Conservation (phyloP, 2,888 invertebrate genomes). For the Coelopa pilipes region DNA sequence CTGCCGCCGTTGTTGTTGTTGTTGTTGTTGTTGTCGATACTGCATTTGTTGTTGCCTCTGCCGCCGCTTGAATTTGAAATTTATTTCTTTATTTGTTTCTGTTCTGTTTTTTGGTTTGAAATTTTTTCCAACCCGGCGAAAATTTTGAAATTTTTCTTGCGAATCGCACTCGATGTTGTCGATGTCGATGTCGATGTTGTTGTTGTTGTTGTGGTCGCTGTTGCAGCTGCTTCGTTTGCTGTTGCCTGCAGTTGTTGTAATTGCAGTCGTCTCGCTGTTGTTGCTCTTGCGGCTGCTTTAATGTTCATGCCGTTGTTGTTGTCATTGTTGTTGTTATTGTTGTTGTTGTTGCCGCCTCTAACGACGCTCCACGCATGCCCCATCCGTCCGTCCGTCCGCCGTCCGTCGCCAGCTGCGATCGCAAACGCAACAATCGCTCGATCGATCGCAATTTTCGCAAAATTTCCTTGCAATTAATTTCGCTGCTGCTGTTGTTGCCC, state of each 20-base stretch:
- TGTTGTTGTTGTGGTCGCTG: background rate
- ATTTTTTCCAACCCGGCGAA: background rate
- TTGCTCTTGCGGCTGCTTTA: too few species aligned
- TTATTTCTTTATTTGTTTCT: background rate
- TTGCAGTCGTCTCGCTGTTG: too few species aligned
- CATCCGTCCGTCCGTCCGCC: background rate
- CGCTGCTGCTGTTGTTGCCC: too few species aligned
- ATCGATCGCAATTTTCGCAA: background rate
- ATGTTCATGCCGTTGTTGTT: background rate
- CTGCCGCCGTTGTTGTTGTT: background rate
- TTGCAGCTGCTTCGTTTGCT: background rate
- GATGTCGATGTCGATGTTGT: slow-evolving; percentile 7
- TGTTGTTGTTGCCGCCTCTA: too few species aligned
- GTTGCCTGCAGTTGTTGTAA: background rate
- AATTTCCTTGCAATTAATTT: background rate
- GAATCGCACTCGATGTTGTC: background rate
- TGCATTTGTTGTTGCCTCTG: background rate
- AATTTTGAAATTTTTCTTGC: background rate
- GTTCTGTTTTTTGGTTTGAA: background rate
- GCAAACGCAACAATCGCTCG: slow-evolving; percentile 19
- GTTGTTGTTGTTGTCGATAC: background rate
- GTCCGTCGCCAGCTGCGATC: background rate
- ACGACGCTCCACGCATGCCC: background rate
- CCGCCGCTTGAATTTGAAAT: background rate
- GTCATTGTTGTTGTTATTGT: slow-evolving; percentile 2